Evolutionary conservation across 2,113 vertebrate species (phyloP).

Genomic region (Coregonus clupeaformis): DNA sequence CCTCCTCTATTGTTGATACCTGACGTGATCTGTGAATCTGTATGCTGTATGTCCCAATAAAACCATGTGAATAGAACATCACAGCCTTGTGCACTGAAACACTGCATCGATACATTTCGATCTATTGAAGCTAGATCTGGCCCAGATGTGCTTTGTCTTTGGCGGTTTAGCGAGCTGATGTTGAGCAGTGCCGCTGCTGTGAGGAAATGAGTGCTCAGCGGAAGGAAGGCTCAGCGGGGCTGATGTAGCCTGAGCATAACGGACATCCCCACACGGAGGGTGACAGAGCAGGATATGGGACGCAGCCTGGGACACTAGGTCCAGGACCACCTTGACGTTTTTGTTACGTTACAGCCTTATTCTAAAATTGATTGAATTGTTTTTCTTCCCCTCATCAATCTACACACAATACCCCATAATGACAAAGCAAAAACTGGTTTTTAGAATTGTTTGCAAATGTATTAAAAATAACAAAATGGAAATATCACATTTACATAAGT

Average conservation of each 20-base stretch:
- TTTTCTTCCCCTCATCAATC: too few relatives aligned
- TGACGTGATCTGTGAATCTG: not conserved
- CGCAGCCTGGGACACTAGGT: not conserved
- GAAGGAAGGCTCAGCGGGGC: not conserved
- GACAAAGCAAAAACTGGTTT: too few relatives aligned
- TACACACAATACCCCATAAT: too few relatives aligned
- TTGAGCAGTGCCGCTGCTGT: not conserved
- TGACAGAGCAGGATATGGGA: not conserved
- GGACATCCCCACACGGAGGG: not conserved
- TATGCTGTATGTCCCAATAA: not conserved
- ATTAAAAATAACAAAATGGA: too few relatives aligned
- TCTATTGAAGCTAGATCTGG: not conserved
- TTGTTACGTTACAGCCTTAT: too few relatives aligned
- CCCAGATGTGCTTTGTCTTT: not conserved
- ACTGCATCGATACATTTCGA: not conserved
- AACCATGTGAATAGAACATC: not conserved
- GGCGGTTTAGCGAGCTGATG: not conserved
- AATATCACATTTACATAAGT: too few relatives aligned
- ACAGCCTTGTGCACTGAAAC: not conserved
- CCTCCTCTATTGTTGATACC: not conserved
- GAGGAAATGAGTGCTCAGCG: not conserved
- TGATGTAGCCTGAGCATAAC: not conserved
- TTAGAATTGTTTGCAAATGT: too few relatives aligned
- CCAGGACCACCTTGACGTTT: too few relatives aligned
- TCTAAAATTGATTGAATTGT: too few relatives aligned